phyloP scores from a whole-genome alignment of 2,113 vertebrate species.

The Varanus salvator region DNA sequence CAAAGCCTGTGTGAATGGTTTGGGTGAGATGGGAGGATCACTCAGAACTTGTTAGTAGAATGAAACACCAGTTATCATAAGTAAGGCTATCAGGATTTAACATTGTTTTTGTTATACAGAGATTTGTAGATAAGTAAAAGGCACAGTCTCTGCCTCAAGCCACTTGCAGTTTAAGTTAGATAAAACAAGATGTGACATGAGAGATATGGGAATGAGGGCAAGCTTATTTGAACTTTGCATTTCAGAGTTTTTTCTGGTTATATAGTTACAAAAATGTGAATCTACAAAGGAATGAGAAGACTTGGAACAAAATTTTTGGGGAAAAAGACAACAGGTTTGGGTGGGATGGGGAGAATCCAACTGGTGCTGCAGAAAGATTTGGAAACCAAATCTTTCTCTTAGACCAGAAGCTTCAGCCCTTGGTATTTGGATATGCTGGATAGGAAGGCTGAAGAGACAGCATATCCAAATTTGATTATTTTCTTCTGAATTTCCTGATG shows the following conservation, averaged over 20 bases:
- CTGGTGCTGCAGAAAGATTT: background rate
- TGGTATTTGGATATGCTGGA: background rate
- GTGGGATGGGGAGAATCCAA: too few relatives aligned
- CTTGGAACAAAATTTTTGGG: background rate
- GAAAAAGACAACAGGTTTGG: slow-evolving; percentile 17
- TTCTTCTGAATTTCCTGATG: too few relatives aligned
- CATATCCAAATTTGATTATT: too few relatives aligned
- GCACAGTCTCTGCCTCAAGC: slow-evolving; percentile 24
- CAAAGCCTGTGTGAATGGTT: background rate
- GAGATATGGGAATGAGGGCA: slow-evolving; percentile 4
- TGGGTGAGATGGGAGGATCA: background rate
- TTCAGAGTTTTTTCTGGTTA: slow-evolving; percentile 4
- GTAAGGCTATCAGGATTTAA: slow-evolving; percentile 27
- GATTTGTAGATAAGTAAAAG: slow-evolving; percentile 22
- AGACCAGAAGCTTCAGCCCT: background rate
- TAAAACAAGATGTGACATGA: slow-evolving; percentile 31
- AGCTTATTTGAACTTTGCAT: slow-evolving; percentile 14
- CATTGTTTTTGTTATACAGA: slow-evolving; percentile 19
- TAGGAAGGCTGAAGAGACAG: too few relatives aligned
- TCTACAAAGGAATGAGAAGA: background rate
- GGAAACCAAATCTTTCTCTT: background rate
- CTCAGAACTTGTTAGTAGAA: background rate
- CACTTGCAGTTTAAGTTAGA: slow-evolving; percentile 23
- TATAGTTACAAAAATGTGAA: background rate
- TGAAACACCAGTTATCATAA: slow-evolving; percentile 10